Conservation (phyloP, 2,113 vertebrate genomes). For the Pan troglodytes region DNA sequence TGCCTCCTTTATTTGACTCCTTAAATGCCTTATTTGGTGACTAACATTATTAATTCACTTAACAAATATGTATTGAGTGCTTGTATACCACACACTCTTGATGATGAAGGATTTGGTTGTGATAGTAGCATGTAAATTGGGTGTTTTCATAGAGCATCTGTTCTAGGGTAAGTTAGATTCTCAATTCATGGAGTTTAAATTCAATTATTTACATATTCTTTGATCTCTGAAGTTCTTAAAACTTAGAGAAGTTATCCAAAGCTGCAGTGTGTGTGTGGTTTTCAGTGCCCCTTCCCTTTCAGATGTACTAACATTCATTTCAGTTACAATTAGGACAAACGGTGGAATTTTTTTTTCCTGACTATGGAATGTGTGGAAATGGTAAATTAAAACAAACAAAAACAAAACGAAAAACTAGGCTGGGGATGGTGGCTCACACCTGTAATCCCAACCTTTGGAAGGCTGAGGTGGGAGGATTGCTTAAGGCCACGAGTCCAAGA, state of each 20-base stretch:
- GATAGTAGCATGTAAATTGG: background rate
- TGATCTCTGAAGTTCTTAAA: background rate
- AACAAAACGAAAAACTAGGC: background rate
- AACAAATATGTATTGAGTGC: background rate
- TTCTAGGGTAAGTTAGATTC: background rate
- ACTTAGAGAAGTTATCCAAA: background rate
- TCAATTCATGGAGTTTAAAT: background rate
- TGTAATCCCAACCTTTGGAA: no score
- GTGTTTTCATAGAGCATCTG: background rate
- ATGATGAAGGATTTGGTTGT: background rate
- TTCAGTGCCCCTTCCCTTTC: background rate
- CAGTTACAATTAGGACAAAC: background rate
- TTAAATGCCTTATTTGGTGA: background rate
- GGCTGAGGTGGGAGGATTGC: no score
- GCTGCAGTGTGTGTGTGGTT: background rate
- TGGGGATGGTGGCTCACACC: no score
- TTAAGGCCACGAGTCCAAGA: no score
- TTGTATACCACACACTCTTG: background rate
- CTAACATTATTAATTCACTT: background rate
- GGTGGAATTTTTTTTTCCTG: background rate
- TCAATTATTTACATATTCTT: background rate
- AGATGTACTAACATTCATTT: background rate
- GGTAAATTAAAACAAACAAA: background rate
- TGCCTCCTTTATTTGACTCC: background rate
- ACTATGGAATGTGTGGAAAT: background rate